Percentiles rank a stretch among this genome's conserved stretches.
Evolutionary conservation across 1,140 invertebrate genomes (phyloP).

Genomic region (Megalopta genalis): DNA sequence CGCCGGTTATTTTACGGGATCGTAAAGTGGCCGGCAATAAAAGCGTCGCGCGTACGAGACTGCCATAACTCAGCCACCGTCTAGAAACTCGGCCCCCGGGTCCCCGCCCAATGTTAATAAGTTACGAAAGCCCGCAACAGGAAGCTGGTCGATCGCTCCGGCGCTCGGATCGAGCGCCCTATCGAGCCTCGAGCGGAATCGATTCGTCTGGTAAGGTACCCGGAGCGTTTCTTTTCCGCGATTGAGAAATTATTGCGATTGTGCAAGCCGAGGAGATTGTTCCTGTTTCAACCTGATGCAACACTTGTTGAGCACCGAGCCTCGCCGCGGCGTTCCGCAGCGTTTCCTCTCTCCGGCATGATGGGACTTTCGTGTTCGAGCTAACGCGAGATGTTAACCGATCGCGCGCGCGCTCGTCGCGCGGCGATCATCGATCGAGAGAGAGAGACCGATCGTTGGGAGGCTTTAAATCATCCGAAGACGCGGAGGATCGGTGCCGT

Average conservation of each 20-base stretch:
- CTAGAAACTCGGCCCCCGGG: slow-evolving; percentile 29
- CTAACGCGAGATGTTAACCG: neutral
- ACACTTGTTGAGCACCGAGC: no score
- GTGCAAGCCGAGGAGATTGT: no score
- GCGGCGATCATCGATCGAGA: neutral
- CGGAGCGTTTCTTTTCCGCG: neutral
- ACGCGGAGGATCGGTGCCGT: neutral
- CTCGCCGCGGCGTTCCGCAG: no score
- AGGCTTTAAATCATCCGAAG: slow-evolving; percentile 13
- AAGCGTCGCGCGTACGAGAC: slow-evolving; percentile 15
- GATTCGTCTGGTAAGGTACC: neutral
- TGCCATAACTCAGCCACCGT: no score
- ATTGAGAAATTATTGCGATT: neutral
- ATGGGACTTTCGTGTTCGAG: no score
- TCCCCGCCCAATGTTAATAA: slow-evolving; percentile 40
- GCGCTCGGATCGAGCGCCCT: no score
- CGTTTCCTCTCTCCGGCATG: no score
- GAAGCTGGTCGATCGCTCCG: slow-evolving; percentile 13
- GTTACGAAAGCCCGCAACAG: slow-evolving; percentile 17
- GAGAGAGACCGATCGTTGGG: neutral
- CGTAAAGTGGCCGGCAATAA: slow-evolving; percentile 39
- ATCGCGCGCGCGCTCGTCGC: neutral
- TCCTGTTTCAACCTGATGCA: no score
- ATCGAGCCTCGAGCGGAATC: neutral
- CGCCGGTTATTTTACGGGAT: slow-evolving; percentile 29